Conservation (phyloP, 2,888 invertebrate genomes). For the Acronicta aceris region DNA sequence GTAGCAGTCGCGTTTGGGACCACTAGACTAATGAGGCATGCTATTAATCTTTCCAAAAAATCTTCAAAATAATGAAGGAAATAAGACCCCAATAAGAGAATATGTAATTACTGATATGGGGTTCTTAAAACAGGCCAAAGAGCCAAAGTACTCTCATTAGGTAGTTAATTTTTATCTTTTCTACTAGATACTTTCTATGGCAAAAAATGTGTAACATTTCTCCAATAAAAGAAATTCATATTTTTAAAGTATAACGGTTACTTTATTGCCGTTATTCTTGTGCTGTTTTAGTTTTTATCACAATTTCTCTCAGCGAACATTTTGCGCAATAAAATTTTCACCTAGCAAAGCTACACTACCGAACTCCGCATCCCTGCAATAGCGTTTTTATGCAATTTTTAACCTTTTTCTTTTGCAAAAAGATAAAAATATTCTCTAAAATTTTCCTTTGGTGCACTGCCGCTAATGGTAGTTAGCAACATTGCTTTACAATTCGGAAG, state of each 20-base stretch:
- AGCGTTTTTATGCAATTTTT: constrained; percentile 73
- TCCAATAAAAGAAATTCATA: constrained; percentile 23
- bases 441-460: constrained; percentile 64
- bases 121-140: too few species aligned
- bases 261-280: constrained; percentile 41
- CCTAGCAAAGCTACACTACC: constrained; percentile 49
- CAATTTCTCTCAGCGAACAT: constrained; percentile 68
- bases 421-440: constrained; percentile 59
- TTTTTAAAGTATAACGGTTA: constrained; percentile 44
- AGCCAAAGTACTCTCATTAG: too few species aligned
- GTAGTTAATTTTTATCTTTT: constrained; percentile 20
- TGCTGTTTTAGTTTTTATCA: constrained; percentile 59
- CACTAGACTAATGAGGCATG: too few species aligned
- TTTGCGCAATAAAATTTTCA: constrained; percentile 78
- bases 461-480: constrained; percentile 79
- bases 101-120: too few species aligned
- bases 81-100: too few species aligned
- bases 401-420: constrained; percentile 70
- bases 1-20: too few species aligned
- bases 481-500: constrained; percentile 81
- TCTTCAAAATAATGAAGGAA: too few species aligned
- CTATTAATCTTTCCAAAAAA: too few species aligned
- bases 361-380: constrained; percentile 38
- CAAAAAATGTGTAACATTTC: constrained; percentile 49
- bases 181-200: constrained; percentile 36